Evolutionary conservation across 2,797 vertebrate species (phyloP).

Genomic region (Syngnathus acus): DNA sequence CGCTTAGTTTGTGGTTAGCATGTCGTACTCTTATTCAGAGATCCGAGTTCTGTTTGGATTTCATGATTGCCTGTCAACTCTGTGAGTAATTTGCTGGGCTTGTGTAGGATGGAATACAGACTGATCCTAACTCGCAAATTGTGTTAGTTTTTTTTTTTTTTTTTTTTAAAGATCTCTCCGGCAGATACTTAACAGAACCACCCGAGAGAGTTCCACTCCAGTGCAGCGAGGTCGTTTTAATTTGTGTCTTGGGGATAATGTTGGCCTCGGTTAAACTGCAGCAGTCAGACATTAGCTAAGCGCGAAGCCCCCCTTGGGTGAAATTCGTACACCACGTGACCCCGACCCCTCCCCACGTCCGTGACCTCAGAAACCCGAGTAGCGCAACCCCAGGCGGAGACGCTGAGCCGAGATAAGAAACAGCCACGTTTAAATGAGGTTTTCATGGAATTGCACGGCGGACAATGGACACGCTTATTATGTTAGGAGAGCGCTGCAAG

Average conservation of each 20-base stretch:
- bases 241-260: slow-evolving; percentile 1
- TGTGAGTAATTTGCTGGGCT: neutral
- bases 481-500: slow-evolving; percentile 16
- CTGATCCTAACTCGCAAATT: neutral
- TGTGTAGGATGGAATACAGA: neutral
- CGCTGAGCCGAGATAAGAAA: slow-evolving; percentile 43
- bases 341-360: neutral
- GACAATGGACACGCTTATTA: slow-evolving; percentile 50
- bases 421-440: slow-evolving; percentile 46
- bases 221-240: slow-evolving; percentile 4
- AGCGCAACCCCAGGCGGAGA: slow-evolving; percentile 23
- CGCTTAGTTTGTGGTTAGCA: neutral
- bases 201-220: neutral
- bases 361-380: slow-evolving; percentile 45
- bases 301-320: slow-evolving; percentile 8
- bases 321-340: slow-evolving; percentile 27
- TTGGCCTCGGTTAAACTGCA: neutral
- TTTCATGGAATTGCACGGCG: slow-evolving; percentile 28
- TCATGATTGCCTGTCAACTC: neutral
- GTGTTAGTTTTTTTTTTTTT: neutral
- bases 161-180: neutral
- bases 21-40: too few species aligned
- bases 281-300: neutral
- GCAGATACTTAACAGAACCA: slow-evolving; percentile 2
- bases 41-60: too few species aligned